Conservation (phyloP, 1,140 invertebrate genomes). For the Drosophila mayri region DNA sequence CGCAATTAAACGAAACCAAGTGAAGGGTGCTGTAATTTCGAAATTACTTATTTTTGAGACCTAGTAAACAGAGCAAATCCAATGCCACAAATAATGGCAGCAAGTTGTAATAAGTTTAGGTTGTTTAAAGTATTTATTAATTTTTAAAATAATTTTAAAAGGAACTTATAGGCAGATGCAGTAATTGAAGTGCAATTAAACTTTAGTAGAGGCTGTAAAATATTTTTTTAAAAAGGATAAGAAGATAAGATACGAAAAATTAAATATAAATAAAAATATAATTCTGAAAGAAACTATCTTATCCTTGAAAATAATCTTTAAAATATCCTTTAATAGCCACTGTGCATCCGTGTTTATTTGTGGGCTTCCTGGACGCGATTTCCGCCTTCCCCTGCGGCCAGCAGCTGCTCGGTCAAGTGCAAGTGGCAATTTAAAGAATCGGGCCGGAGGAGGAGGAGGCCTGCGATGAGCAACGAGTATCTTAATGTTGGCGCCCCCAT, state of each 20-base stretch:
- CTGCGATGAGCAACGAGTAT: conserved; percentile 46
- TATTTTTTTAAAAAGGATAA: too few species aligned
- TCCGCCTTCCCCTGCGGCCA: conserved; percentile 25
- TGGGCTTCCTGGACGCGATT: conserved; percentile 6
- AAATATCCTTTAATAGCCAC: conserved; percentile 4
- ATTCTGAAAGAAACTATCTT: too few species aligned
- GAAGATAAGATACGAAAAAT: too few species aligned
- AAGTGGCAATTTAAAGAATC: conserved; percentile 83
- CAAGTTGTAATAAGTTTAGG: too few species aligned
- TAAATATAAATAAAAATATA: too few species aligned
- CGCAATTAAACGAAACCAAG: neutral
- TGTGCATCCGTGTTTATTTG: conserved; percentile 34
- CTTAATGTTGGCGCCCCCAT: conserved; percentile 74
- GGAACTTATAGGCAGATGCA: neutral
- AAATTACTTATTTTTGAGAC: conserved; percentile 4
- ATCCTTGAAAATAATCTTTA: too few species aligned
- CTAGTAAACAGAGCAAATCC: neutral
- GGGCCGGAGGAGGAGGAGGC: conserved; percentile 19
- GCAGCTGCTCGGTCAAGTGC: conserved; percentile 72
- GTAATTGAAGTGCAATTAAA: neutral
- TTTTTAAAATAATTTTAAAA: neutral
- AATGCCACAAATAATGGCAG: neutral
- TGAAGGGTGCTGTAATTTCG: neutral
- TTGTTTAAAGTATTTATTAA: neutral
- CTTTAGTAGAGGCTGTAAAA: neutral